Conservation (phyloP, 92 coral and sea anemone genomes). For the Paramuricea clavata region DNA sequence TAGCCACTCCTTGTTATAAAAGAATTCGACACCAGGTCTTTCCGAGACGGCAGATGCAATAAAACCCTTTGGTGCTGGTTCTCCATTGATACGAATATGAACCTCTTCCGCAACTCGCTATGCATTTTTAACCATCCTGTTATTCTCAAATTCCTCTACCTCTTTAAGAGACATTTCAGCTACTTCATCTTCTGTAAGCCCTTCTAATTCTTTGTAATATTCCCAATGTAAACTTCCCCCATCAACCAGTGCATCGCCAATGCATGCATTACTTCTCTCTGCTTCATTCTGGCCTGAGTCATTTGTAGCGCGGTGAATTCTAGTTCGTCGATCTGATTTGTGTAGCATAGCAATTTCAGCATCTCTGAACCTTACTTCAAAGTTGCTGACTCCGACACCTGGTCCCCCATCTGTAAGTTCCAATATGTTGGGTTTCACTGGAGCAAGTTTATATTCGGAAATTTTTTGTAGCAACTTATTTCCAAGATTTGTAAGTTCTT, state of each 20-base stretch:
- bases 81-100: background rate
- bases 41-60: background rate
- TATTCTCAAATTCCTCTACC: too few species aligned
- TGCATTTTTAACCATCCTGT: background rate
- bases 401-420: conserved; percentile 12
- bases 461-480: background rate
- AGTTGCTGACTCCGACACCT: background rate
- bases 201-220: background rate
- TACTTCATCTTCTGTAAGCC: background rate
- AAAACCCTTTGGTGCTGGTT: background rate
- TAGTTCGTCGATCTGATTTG: background rate
- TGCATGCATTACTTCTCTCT: background rate
- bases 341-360: too few species aligned
- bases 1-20: background rate
- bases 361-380: background rate
- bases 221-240: background rate
- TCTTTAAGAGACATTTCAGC: background rate
- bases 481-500: background rate
- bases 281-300: background rate
- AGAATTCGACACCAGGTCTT: too few species aligned
- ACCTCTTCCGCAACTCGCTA: background rate
- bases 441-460: conserved; percentile 10
- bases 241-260: background rate
- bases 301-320: background rate
- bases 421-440: conserved; percentile 13